Evolutionary conservation across 2,888 invertebrate species (phyloP).

Genomic region (Drosophila ustulata): DNA sequence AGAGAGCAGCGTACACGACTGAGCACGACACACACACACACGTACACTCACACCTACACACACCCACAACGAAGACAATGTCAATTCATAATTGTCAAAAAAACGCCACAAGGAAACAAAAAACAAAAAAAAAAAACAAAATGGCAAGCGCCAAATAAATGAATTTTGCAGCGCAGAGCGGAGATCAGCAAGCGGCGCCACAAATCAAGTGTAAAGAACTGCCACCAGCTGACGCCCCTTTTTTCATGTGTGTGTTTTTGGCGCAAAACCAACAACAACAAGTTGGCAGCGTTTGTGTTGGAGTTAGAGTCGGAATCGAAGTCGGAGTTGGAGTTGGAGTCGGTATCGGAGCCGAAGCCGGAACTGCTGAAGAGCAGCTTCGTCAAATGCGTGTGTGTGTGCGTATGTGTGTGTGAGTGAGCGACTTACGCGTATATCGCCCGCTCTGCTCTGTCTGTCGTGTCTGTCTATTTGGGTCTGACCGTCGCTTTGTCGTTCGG

Average conservation of each 20-base stretch:
- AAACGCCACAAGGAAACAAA: conserved; percentile 27
- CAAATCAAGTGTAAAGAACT: conserved; percentile 51
- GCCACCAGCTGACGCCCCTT: conserved; percentile 39
- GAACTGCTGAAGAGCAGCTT: conserved; percentile 39
- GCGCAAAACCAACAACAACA: conserved; percentile 1
- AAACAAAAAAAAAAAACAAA: conserved; percentile 15
- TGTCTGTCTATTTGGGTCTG: not conserved
- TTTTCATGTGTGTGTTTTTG: not conserved
- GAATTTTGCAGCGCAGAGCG: conserved; percentile 25
- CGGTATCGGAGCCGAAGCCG: conserved; percentile 3
- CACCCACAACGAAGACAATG: conserved; percentile 58
- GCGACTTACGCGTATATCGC: conserved; percentile 2
- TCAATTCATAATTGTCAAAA: conserved; percentile 70
- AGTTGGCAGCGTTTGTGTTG: not conserved
- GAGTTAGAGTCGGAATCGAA: not conserved
- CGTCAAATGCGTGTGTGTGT: conserved; percentile 37
- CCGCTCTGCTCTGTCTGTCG: conserved; percentile 1
- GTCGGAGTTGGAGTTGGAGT: not conserved
- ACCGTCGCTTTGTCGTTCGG: conserved; percentile 1
- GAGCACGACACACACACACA: conserved; percentile 26
- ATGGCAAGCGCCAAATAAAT: conserved; percentile 27
- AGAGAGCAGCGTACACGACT: conserved; percentile 4
- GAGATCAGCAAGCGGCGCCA: conserved; percentile 46
- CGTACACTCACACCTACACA: conserved; percentile 25
- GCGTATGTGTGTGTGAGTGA: conserved; percentile 1